Percentiles rank a stretch among this genome's conserved stretches.
These are phyloP conservation scores for Muricea muricata DNA, from an alignment of 92 coral and sea anemone genomes.

Conservation along the genomic window DNA sequence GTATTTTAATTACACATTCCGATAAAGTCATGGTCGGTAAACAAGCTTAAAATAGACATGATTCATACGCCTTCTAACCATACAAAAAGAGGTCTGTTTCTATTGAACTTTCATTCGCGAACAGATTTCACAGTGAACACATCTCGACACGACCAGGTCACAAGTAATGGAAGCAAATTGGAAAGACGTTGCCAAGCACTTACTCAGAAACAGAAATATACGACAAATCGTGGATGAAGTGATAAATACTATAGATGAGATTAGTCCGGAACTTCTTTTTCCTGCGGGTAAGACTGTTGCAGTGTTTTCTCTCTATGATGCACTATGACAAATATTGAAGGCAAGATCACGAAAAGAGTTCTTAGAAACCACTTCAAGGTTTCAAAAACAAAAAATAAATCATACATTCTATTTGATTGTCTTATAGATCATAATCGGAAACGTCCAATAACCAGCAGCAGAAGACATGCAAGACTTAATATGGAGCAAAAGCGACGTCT, in stretches of 20 bases:
- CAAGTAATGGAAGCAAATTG: background rate
- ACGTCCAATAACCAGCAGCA: background rate
- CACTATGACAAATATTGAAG: no score
- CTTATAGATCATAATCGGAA: background rate
- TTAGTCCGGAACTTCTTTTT: background rate
- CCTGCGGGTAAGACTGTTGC: background rate
- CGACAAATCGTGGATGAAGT: background rate
- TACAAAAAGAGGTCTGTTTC: no score
- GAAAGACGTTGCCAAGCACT: background rate
- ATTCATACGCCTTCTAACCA: background rate
- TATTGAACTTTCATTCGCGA: no score
- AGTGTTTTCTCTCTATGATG: no score
- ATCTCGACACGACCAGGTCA: no score
- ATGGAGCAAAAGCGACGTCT: background rate
- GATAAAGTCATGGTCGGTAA: background rate
- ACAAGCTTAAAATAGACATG: background rate
- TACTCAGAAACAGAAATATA: background rate
- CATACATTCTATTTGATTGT: background rate
- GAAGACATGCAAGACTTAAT: background rate
- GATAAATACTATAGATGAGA: background rate
- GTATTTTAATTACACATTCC: background rate
- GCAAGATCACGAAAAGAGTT: no score
- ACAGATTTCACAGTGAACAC: no score
- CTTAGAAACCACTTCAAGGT: background rate
- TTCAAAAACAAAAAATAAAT: no score